Evolutionary conservation across 2,888 invertebrate species (phyloP), one percentile per base, ranked within the genome.

Genomic region (Protodeltote pygarga): DNA sequence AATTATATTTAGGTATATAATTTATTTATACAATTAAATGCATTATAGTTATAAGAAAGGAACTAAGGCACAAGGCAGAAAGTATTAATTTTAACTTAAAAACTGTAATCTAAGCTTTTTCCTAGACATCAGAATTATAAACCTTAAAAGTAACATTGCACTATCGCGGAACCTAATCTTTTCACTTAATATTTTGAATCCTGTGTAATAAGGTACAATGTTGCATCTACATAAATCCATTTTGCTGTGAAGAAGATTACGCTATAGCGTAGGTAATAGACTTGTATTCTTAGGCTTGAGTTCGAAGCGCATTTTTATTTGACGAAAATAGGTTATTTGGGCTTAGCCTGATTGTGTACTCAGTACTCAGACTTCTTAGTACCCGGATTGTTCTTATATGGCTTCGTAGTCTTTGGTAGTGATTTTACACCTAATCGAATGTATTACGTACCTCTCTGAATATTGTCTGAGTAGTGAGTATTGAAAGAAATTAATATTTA

Each of bases 321-420:
- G 11, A 46, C 57, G 33, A 70, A 66, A 68, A 71, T 63, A 66
- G 60, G 54, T 68, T 66, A 51, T 54, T 54, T 60, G 35, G 25
- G 37, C 48, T 65, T 60, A 62, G 60, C 42, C 54, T 45, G 52
- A 73, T 71, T 70, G 62, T 53, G 50, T 67, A 60, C 55, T 59
- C 60, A 59, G 50, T 67, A 60, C 55, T 59, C 60, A 59, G 73
- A 70, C 66, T 66, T 73, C 61, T 65, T 48, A 64, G 58, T 71
- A 51, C 20, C 1, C 27, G 45, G 39, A 47, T 63, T 55, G 57
- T 37, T 15, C 9, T 20, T 38, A 13, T 60, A 54, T 3, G 74
- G 75, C 57, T 74, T 75, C 74, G 3, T 31, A 21, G 17, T 14
- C 20, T 15, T 27, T 8, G 20, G 6, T 39, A 32, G 25, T 51